Evolutionary conservation across 1,140 invertebrate species (phyloP).

Genomic region (Pseudomyrmex dendroicus): DNA sequence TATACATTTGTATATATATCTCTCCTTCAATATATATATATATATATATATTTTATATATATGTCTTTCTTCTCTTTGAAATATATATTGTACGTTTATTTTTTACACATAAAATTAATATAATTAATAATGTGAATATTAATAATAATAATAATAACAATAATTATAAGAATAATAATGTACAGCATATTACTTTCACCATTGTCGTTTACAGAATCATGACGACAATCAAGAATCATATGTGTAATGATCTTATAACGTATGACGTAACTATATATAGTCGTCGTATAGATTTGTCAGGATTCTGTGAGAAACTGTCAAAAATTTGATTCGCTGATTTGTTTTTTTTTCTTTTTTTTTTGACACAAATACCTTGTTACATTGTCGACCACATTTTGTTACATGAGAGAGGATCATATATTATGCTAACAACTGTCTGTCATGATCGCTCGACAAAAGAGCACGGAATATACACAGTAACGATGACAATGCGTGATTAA

Average conservation of each 20-base stretch:
- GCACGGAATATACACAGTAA: constrained; percentile 40
- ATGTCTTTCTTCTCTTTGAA: constrained; percentile 72
- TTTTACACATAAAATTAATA: constrained; percentile 82
- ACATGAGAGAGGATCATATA: not conserved
- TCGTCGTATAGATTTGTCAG: constrained; percentile 28
- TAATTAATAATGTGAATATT: constrained; percentile 75
- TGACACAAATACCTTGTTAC: constrained; percentile 17
- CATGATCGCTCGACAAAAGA: constrained; percentile 48
- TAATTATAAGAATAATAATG: constrained; percentile 79
- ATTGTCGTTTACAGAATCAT: constrained; percentile 42
- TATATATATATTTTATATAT: constrained; percentile 72
- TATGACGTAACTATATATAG: constrained; percentile 40
- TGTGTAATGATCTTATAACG: constrained; percentile 37
- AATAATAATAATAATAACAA: constrained; percentile 76
- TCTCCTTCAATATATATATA: constrained; percentile 62
- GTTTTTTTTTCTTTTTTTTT: no score
- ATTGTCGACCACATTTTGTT: not conserved
- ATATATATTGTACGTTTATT: constrained; percentile 77
- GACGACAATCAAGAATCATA: constrained; percentile 39
- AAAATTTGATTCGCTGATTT: constrained; percentile 52
- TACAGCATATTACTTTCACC: constrained; percentile 65
- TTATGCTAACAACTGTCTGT: constrained; percentile 8
- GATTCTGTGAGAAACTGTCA: constrained; percentile 4
- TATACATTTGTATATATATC: constrained; percentile 65
- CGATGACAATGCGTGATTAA: constrained; percentile 31